Evolutionary conservation across 1,140 invertebrate species (phyloP), one percentile per base, ranked within the genome.

Genomic region (Zaprionus nigranus): DNA sequence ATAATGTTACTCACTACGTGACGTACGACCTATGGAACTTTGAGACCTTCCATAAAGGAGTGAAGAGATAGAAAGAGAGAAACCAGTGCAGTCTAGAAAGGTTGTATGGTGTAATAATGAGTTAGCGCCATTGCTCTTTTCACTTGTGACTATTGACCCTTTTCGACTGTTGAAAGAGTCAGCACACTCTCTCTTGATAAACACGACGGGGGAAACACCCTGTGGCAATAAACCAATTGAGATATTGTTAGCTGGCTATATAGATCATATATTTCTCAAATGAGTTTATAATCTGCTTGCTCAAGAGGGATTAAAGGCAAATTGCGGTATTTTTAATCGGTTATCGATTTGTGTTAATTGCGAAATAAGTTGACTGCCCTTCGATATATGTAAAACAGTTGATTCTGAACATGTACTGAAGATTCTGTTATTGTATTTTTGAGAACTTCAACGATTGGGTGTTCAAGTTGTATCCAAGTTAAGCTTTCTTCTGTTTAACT

Each of bases 1-100:
- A 75, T 62, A 49, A 22, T 49, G n/a, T n/a, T 43, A 54, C 54
- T 73, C 30, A 56, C 26, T 24, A 38, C 30, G 56, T 63, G 66
- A 70, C 66, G 72, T 75, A 70, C 40, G 26, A 3, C 13, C 22
- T 13, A 64, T 20, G 30, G 64, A 24, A 53, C 65, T 69, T 66
- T 66, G 43, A 49, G 43, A 66, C 40, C 12, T 22, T 34, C n/a
- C 36, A n/a, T 5, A 20, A 4, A 17, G 40, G 11, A 13, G 4
- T 26, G 22, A 59, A 9, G 49, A 15, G 49, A 15, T 1, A 26
- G 15, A 26, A 17, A 36, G 20, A 56, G 3, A n/a, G n/a, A n/a
- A n/a, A n/a, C n/a, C 4, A 17, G 51, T 1, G 12, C 5, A 24
- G 4, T 4, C 6, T 12, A 69, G 26, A 43, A 43, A 3, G n/a